Conservation (phyloP, 2,797 vertebrate genomes). For the Otolemur crassicaudatus region DNA sequence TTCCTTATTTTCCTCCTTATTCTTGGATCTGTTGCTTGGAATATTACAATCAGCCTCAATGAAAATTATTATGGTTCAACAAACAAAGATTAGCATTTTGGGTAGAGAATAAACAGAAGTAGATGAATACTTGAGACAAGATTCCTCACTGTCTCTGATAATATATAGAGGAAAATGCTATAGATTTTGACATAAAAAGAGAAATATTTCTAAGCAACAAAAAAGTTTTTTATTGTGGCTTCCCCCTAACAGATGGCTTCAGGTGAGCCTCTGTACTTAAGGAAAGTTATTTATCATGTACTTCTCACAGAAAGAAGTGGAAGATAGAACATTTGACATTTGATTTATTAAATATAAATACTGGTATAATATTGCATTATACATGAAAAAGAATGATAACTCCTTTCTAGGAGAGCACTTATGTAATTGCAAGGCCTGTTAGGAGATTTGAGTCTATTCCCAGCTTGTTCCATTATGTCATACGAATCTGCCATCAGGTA, state of each 20-base stretch:
- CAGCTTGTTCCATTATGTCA: constrained; percentile 16
- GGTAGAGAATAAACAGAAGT: neutral
- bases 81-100: constrained; percentile 53
- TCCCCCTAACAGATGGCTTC: neutral
- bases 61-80: neutral
- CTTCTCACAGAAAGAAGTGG: neutral
- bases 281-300: constrained; percentile 53
- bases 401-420: constrained; percentile 57
- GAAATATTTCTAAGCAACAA: constrained; percentile 44
- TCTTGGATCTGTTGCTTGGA: neutral
- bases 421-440: constrained; percentile 57
- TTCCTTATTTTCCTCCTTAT: neutral
- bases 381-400: constrained; percentile 37
- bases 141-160: constrained; percentile 1
- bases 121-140: neutral
- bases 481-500: constrained; percentile 57
- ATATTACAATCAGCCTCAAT: neutral
- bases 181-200: neutral
- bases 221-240: neutral
- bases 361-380: neutral
- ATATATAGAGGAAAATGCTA: constrained; percentile 39
- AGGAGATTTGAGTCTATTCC: constrained; percentile 47
- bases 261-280: neutral
- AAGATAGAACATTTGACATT: neutral
- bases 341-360: constrained; percentile 63